phyloP scores from a whole-genome alignment of 2,888 invertebrate species.

The Coelopa pilipes region DNA sequence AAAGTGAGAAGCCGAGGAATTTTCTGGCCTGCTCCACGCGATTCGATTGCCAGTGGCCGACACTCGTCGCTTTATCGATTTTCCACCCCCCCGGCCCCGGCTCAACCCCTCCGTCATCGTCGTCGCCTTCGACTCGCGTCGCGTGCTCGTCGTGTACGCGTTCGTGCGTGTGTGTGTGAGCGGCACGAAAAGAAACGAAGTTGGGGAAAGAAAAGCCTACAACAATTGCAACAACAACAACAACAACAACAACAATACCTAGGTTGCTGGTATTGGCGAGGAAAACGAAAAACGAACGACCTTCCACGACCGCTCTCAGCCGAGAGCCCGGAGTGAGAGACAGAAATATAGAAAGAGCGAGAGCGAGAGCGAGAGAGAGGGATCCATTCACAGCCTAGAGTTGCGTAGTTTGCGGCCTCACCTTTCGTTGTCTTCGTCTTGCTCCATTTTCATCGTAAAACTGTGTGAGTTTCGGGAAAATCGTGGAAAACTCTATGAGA shows the following conservation, averaged over 20 bases:
- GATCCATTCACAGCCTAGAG: not conserved
- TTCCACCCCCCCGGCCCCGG: not conserved
- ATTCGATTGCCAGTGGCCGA: not conserved
- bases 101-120: no score
- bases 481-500: not conserved
- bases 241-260: no score
- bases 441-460: not conserved
- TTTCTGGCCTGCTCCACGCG: slow-evolving; percentile 27
- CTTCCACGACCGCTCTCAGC: slow-evolving; percentile 11
- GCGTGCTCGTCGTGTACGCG: not conserved
- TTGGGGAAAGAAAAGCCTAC: slow-evolving; percentile 28
- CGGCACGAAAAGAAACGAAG: slow-evolving; percentile 39
- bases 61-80: not conserved
- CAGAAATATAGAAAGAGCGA: not conserved
- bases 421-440: no score
- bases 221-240: slow-evolving; percentile 30
- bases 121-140: slow-evolving; percentile 2
- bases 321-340: not conserved
- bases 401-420: not conserved
- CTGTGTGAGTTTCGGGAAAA: slow-evolving; percentile 9
- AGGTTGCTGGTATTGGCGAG: no score
- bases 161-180: slow-evolving; percentile 35
- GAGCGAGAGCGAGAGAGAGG: not conserved
- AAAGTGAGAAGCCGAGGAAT: slow-evolving; percentile 29
- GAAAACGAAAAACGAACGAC: slow-evolving; percentile 20